These are phyloP conservation scores for Spongilla lacustris DNA, from an alignment of 37 sponge, comb jelly and placozoan species.

Conservation along the genomic window DNA sequence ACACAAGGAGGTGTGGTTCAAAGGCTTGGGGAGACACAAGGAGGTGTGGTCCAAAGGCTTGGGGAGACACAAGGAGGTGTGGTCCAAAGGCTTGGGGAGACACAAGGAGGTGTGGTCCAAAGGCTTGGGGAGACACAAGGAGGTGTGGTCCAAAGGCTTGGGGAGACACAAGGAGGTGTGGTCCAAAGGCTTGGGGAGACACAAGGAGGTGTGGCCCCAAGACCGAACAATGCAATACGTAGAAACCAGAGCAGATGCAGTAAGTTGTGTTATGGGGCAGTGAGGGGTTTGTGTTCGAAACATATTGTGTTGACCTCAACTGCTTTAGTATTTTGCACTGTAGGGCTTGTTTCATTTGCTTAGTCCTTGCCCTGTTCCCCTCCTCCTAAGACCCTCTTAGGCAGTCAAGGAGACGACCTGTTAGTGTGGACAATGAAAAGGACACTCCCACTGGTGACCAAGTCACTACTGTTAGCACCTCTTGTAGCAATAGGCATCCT, in stretches of 20 bases:
- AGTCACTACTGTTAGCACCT: background rate
- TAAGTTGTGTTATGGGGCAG: background rate
- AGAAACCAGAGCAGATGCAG: background rate
- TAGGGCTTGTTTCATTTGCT: no score
- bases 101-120: background rate
- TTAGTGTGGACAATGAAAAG: conserved; percentile 58
- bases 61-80: background rate
- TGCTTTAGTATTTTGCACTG: no score
- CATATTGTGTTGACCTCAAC: no score
- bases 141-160: background rate
- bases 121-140: background rate
- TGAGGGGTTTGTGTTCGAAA: no score
- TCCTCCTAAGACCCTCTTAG: conserved; percentile 17
- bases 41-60: background rate
- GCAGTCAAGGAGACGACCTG: conserved; percentile 44
- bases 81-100: background rate
- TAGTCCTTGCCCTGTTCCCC: background rate
- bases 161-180: background rate
- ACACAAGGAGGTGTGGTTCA: background rate
- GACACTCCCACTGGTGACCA: background rate
- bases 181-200: no score
- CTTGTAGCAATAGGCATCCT: no score
- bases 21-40: background rate
- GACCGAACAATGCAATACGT: background rate
- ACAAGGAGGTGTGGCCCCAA: no score